A percentile compares a stretch with the other conserved stretches of the same genome.
Conservation (phyloP, 2,888 invertebrate species). For the Brachypalpus laphriformis region DNA sequence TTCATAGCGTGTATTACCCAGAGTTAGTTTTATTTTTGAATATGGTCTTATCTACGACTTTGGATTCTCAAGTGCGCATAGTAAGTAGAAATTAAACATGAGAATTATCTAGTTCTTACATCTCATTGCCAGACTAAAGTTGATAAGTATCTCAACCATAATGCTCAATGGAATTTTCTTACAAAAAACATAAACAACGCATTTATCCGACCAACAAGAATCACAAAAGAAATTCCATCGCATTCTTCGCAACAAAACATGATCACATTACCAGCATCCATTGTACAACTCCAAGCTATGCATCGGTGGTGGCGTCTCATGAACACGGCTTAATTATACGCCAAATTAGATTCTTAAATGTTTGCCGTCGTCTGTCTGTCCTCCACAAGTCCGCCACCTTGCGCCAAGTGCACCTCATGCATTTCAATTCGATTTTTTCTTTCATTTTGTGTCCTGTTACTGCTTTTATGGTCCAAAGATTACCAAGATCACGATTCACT, state of each 20-base stretch:
- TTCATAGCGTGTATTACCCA: too few relatives aligned
- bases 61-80: too few relatives aligned
- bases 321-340: conserved; percentile 66
- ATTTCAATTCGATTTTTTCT: conserved; percentile 28
- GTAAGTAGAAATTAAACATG: too few relatives aligned
- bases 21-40: too few relatives aligned
- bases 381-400: conserved; percentile 8
- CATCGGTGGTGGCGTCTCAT: conserved; percentile 57
- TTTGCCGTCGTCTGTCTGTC: conserved; percentile 38
- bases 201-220: too few relatives aligned
- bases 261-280: conserved; percentile 35
- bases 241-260: conserved; percentile 29
- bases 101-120: too few relatives aligned
- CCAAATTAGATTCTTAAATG: conserved; percentile 67
- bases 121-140: neutral
- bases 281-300: conserved; percentile 20
- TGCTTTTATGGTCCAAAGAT: conserved; percentile 65
- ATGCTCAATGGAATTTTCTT: neutral
- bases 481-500: conserved; percentile 67
- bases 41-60: too few relatives aligned
- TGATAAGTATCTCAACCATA: conserved; percentile 4
- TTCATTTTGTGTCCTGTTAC: conserved; percentile 47
- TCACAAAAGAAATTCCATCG: conserved; percentile 39
- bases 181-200: conserved; percentile 5
- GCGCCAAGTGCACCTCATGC: conserved; percentile 42